Base-by-base conservation (phyloP, 1,140 invertebrate genomes). In the Gonioctena quinquepunctata region DNA sequence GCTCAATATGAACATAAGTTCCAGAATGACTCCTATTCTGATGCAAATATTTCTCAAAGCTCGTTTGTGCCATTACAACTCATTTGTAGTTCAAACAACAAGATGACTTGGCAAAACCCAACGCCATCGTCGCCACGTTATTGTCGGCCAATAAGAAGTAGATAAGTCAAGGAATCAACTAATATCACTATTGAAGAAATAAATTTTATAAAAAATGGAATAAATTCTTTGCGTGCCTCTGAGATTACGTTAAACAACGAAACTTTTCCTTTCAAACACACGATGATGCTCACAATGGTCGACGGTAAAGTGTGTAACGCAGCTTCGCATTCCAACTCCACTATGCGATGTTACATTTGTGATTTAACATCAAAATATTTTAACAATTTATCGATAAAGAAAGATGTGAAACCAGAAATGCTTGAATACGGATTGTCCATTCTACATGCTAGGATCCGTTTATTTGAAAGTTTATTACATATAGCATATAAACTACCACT, bases 241-340 rank as follows among this genome's bases (percentile, higher is more conserved):
- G 11, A 48, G 7, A n/a, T 33, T 25, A 63, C 26, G 26, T 4
- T 63, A 19, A 33, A 19, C 50, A 48, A 22, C n/a, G 66, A 63
- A 66, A 52, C 56, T 16, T 50, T 74, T 52, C 28, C n/a, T 28
- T 62, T 78, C 13, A 78, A 71, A 66, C 77, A 80, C 70, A 70
- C 67, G 49, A 65, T 83, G 62, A 6, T n/a, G n/a, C n/a, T n/a
- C n/a, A 82, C 79, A 4, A 84, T 83, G 83, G 71, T 83, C 1
- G 81, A 84, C 60, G 82, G 75, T 4, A 84, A 84, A 68, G 79
- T 84, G 6, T 82, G 79, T 49, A 82, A 84, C 71, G 81, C 80
- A 11, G 77, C 80, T 2, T 83, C 81, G 7, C 26, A 78, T 67
- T 84, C 79, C 13, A 75, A 68, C 59, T 83, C 81, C 3, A 72